Percentiles rank a stretch among this genome's conserved stretches.
phyloP scores from a whole-genome alignment of 2,797 vertebrate genomes.

The Sarcophilus harrisii region DNA sequence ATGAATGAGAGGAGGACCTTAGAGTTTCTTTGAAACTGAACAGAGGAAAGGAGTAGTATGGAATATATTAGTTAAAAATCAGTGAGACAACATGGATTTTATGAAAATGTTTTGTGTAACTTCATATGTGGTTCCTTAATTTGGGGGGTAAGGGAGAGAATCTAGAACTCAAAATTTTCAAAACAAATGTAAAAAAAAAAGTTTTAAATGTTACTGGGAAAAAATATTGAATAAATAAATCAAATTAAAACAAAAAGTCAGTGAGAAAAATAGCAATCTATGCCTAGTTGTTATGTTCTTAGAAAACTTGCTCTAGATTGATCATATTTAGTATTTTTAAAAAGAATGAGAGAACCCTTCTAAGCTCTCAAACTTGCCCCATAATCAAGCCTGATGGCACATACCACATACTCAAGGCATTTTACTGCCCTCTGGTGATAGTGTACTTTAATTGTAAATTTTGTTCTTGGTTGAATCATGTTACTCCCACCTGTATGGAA shows the following conservation, averaged over 20 bases:
- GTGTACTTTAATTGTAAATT: neutral
- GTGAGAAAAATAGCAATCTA: slow-evolving; percentile 15
- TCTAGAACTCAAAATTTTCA: too few relatives aligned
- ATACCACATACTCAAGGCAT: slow-evolving; percentile 14
- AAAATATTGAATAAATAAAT: too few relatives aligned
- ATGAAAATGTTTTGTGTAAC: too few relatives aligned
- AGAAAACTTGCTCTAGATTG: neutral
- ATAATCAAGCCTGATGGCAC: neutral
- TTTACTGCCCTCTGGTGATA: neutral
- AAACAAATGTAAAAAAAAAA: too few relatives aligned
- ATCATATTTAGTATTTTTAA: slow-evolving; percentile 4
- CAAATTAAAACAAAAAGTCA: neutral
- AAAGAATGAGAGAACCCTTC: slow-evolving; percentile 11
- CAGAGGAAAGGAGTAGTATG: neutral
- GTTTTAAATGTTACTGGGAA: too few relatives aligned
- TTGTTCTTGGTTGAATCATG: neutral
- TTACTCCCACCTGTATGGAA: neutral
- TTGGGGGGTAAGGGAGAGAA: too few relatives aligned
- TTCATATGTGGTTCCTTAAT: too few relatives aligned
- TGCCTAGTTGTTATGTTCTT: neutral
- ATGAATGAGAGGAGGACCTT: neutral
- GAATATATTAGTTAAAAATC: neutral
- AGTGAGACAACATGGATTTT: neutral
- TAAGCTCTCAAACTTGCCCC: neutral
- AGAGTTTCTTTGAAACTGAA: slow-evolving; percentile 33